Conservation (phyloP, 2,888 invertebrate genomes). For the Monopis laevigella region DNA sequence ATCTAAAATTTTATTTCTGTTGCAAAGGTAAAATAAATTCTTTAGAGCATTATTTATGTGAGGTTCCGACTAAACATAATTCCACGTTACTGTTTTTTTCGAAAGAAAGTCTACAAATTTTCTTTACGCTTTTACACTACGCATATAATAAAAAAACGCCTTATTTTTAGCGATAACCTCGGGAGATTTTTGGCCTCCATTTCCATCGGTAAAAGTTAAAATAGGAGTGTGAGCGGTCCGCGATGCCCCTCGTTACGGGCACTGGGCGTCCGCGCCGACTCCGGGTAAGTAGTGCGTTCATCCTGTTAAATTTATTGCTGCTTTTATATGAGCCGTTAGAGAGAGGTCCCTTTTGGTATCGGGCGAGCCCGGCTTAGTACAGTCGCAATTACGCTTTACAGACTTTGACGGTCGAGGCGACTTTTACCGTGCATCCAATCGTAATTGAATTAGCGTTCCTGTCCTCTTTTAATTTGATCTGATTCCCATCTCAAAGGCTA, state of each 20-base stretch:
- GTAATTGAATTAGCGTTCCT: constrained; percentile 64
- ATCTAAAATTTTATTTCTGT: constrained; percentile 12
- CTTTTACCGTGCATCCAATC: constrained; percentile 65
- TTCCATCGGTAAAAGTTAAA: constrained; percentile 27
- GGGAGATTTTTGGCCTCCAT: too few species aligned
- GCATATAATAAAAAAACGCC: too few species aligned
- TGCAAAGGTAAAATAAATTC: too few species aligned
- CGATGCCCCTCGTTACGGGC: constrained; percentile 54
- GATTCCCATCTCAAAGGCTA: too few species aligned
- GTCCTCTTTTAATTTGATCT: constrained; percentile 60
- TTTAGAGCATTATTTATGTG: constrained; percentile 1
- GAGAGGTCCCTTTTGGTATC: constrained; percentile 62
- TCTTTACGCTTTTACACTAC: too few species aligned
- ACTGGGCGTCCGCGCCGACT: constrained; percentile 49
- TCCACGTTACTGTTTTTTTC: too few species aligned
- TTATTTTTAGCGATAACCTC: too few species aligned
- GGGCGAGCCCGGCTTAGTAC: constrained; percentile 61
- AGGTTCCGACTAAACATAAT: too few species aligned
- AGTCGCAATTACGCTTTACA: constrained; percentile 66
- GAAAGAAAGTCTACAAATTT: too few species aligned
- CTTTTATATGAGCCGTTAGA: constrained; percentile 66
- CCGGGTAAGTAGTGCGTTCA: constrained; percentile 65
- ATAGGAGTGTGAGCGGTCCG: constrained; percentile 38
- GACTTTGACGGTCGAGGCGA: constrained; percentile 60
- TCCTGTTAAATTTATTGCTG: constrained; percentile 67